Evolutionary conservation across 2,797 vertebrate genomes (phyloP).

Genomic region (Chloroceryle amazona): DNA sequence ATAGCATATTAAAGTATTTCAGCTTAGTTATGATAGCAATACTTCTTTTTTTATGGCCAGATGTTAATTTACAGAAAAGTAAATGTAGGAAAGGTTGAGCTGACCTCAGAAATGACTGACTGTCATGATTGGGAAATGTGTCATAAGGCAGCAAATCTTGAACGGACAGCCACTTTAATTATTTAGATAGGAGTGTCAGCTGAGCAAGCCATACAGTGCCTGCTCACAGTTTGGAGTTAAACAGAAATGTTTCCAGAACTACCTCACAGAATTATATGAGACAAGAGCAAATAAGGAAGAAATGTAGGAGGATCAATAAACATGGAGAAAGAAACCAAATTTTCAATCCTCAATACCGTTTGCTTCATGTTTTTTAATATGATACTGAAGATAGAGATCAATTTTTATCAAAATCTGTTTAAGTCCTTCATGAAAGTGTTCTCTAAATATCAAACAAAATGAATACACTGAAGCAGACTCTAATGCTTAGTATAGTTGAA

Average conservation of each 20-base stretch:
- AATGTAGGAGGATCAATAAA: neutral
- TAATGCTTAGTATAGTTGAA: neutral
- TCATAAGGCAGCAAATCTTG: conserved; percentile 8
- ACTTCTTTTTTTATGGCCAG: conserved; percentile 19
- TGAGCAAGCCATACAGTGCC: neutral
- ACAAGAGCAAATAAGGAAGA: neutral
- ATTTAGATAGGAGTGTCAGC: conserved; percentile 8
- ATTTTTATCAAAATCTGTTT: neutral
- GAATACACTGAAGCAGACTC: neutral
- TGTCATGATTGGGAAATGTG: conserved; percentile 15
- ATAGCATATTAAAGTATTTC: neutral
- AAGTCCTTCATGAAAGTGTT: neutral
- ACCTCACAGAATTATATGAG: neutral
- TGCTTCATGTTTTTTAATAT: neutral
- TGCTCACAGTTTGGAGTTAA: neutral
- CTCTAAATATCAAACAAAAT: neutral
- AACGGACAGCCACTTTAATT: conserved; percentile 36
- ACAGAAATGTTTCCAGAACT: neutral
- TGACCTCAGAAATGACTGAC: conserved; percentile 36
- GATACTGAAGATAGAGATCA: neutral
- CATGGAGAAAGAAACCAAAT: neutral
- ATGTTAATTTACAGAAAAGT: conserved; percentile 46
- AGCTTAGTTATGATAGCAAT: conserved; percentile 8
- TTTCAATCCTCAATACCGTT: neutral
- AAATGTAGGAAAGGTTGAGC: conserved; percentile 46